Base-by-base conservation (phyloP, 2,113 vertebrate genomes). In the Nematolebias whitei region DNA sequence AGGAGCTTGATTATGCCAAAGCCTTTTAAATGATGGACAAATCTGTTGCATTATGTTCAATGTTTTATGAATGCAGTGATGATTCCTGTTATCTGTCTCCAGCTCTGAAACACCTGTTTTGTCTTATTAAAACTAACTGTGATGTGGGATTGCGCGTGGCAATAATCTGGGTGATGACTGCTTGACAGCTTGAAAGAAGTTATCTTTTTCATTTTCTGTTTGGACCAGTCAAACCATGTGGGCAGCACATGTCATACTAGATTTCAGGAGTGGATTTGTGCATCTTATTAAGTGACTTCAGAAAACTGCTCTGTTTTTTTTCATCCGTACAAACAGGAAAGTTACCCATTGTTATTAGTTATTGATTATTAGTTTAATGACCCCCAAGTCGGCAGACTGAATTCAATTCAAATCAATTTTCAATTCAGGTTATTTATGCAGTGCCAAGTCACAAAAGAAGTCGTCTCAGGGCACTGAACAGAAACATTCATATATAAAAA, bases 31-130 rank as follows among this genome's bases (percentile, higher is more conserved):
- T 82, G 88, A 85, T 56, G 74, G 87, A 80, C 85, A 89, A 90
- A 89, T 91, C 79, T 86, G 81, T 75, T 68, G 76, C 86, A 86
- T 90, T 87, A 83, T 84, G 57, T 81, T 86, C 82, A 89, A 90
- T 93, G 91, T 92, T 90, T 91, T 90, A 90, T 88, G 90, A 91
- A 92, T 90, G 85, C 32, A 32, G 79, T 92, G 84, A 90, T 86
- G 90, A 84, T 84, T 91, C n/a, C 75, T 63, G 77, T 89, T 90
- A 88, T 92, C 86, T 86, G 79, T 81, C 80, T 79, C 73, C 51
- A 68, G 74, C 78, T 87, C 82, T 39, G 78, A 83, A 87, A 85
- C 92, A 93, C 90, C 92, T 93, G 90, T 89, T 91, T 83, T 41
- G 71, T 63, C 67, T 86, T 89, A 92, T 90, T 90, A 87, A 90